Conservation (phyloP, 1,140 invertebrate species). For the Brachionus plicatilis region DNA sequence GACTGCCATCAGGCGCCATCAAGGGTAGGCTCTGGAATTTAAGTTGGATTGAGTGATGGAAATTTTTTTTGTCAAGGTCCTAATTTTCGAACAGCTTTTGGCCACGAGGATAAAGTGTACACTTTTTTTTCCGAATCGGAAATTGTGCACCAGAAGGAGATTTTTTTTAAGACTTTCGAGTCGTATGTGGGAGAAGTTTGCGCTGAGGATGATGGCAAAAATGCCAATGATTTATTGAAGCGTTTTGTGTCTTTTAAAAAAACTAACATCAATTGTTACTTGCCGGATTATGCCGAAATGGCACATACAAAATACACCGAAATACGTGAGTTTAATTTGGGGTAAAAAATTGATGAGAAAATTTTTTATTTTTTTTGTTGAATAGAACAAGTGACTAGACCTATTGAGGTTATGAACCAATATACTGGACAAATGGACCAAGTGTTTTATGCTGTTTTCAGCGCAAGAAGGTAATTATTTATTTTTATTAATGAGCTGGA, state of each 20-base stretch:
- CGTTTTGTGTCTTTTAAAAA: conserved; percentile 19
- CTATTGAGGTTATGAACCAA: neutral
- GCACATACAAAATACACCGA: conserved; percentile 31
- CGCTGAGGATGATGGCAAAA: neutral
- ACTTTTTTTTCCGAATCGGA: conserved; percentile 13
- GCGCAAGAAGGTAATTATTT: neutral
- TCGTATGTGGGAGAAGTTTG: conserved; percentile 28
- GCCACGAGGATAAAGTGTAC: conserved; percentile 2
- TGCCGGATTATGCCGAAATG: conserved; percentile 25
- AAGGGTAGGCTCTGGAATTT: neutral
- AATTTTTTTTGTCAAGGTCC: neutral
- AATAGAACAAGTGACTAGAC: neutral
- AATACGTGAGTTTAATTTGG: neutral
- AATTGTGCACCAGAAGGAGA: neutral
- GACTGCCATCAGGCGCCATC: neutral
- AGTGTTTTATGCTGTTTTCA: conserved; percentile 29
- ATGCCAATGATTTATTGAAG: neutral
- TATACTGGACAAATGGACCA: neutral
- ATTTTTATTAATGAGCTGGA: neutral
- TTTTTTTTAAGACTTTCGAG: neutral
- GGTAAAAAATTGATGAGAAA: neutral
- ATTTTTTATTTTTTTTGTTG: neutral
- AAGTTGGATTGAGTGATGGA: neutral
- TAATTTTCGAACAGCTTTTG: conserved; percentile 7
- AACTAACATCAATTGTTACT: conserved; percentile 29